Evolutionary conservation across 30 jellyfish, hydroid and myxozoan genomes (phyloP), one percentile per base, ranked within the genome.

Genomic region (Calvadosia cruxmelitensis): DNA sequence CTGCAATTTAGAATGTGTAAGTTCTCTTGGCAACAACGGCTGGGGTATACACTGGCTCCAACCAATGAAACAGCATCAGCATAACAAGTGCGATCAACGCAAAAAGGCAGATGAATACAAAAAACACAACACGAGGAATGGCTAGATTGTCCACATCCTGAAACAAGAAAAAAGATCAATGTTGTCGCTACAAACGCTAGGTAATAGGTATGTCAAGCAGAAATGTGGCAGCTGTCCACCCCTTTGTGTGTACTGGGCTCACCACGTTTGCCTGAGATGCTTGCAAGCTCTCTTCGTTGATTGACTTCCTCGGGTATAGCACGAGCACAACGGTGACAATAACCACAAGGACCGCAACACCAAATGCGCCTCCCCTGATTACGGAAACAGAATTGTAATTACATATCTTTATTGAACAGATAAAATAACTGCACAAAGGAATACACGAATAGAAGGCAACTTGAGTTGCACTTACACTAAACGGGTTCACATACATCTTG

Each of bases 41-140:
- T 1, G 87, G 94, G 30, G 94, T 57, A 64, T 82, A 82, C 16
- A 82, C 66, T 27, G 94, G 94, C 69, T 82, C 88, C 75, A 82
- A 36, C 83, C 82, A 66, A 49, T 82, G 86, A 71, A 64, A 78
- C 27, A 82, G 29, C 7, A 42, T 7, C 26, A 71, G 73, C 26
- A 82, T 48, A 27, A 82, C 33, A 23, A 82, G 63, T 32, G 85
- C 94, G 74, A 82, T 33, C 64, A 82, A 51, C 13, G 79, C 34
- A 67, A 82, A 82, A 34, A 82, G 23, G 48, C 94, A 82, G 0
- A 69, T 69, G 70, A 82, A 66, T 0, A 84, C 57, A 68, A 82
- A 82, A 29, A 82, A 64, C 23, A 74, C 88, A 50, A 82, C 65
- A 29, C 94, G 57, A 29, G 81, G 79, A 1, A 69, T 68, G 10